A percentile compares a stretch with the other conserved stretches of the same genome.
phyloP scores from a whole-genome alignment of 2,888 invertebrate genomes.

The Pollenia amentaria region DNA sequence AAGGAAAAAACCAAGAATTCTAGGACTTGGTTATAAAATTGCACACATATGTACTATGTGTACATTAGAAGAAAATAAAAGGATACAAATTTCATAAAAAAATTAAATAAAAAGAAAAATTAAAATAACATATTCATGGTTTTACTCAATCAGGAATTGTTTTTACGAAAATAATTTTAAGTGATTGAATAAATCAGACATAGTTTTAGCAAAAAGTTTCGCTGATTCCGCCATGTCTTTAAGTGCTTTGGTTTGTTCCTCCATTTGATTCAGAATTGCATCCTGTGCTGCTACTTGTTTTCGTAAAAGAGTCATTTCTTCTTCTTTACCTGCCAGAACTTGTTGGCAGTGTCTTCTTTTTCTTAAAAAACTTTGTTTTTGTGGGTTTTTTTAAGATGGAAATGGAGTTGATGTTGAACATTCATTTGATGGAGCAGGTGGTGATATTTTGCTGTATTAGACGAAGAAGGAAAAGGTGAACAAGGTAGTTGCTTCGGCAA shows the following conservation, averaged over 20 bases:
- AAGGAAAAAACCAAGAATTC: too few relatives aligned
- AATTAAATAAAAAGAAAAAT: too few relatives aligned
- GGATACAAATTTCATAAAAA: too few relatives aligned
- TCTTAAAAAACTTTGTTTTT: neutral
- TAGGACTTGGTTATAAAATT: too few relatives aligned
- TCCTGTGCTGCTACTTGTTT: slow-evolving; percentile 7
- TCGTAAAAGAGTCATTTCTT: slow-evolving; percentile 1
- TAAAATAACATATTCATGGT: neutral
- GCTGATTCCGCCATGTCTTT: neutral
- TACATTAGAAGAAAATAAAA: too few relatives aligned
- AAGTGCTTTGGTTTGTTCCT: neutral
- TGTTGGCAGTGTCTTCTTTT: neutral
- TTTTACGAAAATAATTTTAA: neutral
- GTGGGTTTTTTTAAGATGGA: too few relatives aligned
- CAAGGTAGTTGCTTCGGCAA: too few relatives aligned
- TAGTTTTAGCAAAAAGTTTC: neutral
- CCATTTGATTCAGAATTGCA: neutral
- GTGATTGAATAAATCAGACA: neutral
- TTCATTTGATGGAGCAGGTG: too few relatives aligned
- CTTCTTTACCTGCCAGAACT: neutral
- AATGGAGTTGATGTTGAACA: too few relatives aligned
- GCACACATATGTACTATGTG: too few relatives aligned
- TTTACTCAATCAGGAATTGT: neutral
- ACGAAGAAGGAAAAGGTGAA: too few relatives aligned
- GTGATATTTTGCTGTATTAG: too few relatives aligned